Conservation (phyloP, 1,140 invertebrate genomes). For the Pseudachorutes palmiensis region DNA sequence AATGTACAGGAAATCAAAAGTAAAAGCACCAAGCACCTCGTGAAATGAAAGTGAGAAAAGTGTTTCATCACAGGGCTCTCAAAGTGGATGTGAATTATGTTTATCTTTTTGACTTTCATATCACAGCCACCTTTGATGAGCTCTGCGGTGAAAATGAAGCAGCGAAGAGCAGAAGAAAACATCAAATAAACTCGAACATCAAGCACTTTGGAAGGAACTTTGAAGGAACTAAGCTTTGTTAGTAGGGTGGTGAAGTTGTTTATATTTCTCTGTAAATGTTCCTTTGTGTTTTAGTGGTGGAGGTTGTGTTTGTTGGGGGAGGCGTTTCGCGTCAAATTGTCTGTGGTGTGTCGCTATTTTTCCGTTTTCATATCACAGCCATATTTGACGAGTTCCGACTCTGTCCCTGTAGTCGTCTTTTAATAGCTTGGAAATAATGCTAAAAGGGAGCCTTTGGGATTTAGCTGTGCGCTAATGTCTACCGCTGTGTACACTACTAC, state of each 20-base stretch:
- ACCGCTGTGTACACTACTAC: conserved; percentile 14
- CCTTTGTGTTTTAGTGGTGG: too few relatives aligned
- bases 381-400: conserved; percentile 69
- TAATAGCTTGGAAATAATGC: too few relatives aligned
- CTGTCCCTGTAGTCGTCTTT: conserved; percentile 38
- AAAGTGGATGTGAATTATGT: conserved; percentile 64
- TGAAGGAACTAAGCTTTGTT: neutral
- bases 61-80: conserved; percentile 51
- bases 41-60: conserved; percentile 1
- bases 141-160: conserved; percentile 43
- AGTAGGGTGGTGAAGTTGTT: neutral
- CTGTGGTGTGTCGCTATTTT: conserved; percentile 62
- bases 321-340: conserved; percentile 59
- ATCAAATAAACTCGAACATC: too few relatives aligned
- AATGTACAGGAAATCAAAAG: too few relatives aligned
- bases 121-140: conserved; percentile 76
- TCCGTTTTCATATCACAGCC: conserved; percentile 70
- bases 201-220: too few relatives aligned
- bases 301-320: too few relatives aligned
- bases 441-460: too few relatives aligned
- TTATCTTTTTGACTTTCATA: conserved; percentile 46
- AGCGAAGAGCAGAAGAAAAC: too few relatives aligned
- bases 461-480: too few relatives aligned
- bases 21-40: too few relatives aligned
- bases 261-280: neutral